A percentile compares a stretch with the other conserved stretches of the same genome.
These are phyloP conservation scores for Tetragonula clypearis DNA, from an alignment of 1,140 invertebrate species.

Conservation along the genomic window DNA sequence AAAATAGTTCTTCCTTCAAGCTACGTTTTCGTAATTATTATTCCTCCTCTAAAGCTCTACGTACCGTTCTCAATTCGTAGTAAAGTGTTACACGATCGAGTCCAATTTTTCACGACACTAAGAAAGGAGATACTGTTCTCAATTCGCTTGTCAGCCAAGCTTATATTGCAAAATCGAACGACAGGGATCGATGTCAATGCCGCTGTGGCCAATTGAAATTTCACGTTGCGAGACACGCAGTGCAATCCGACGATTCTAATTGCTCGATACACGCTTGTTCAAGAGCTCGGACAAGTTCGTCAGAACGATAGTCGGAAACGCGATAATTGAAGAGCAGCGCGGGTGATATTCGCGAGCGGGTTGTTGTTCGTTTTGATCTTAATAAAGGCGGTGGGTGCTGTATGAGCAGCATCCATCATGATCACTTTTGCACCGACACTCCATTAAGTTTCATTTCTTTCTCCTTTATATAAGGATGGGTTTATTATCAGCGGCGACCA, in stretches of 20 bases:
- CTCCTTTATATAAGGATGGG: conserved; percentile 42
- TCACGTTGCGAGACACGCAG: background rate
- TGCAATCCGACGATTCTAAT: background rate
- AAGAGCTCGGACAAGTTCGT: background rate
- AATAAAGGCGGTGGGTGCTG: conserved; percentile 18
- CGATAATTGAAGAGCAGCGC: background rate
- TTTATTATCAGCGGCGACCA: conserved; percentile 57
- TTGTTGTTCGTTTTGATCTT: background rate
- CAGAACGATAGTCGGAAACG: background rate
- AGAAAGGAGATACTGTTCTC: no score
- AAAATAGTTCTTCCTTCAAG: no score
- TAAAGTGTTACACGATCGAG: no score
- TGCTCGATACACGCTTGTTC: background rate
- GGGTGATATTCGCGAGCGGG: background rate
- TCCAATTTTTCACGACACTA: no score
- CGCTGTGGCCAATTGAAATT: background rate
- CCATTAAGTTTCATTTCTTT: conserved; percentile 61
- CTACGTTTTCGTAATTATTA: no score
- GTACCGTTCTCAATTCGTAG: no score
- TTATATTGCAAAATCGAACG: no score
- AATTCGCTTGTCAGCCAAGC: no score
- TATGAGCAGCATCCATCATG: conserved; percentile 43
- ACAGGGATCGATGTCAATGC: background rate
- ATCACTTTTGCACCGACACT: conserved; percentile 54
- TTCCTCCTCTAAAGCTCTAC: no score